phyloP scores from a whole-genome alignment of 2,888 invertebrate genomes.

The Andrena praecox region DNA sequence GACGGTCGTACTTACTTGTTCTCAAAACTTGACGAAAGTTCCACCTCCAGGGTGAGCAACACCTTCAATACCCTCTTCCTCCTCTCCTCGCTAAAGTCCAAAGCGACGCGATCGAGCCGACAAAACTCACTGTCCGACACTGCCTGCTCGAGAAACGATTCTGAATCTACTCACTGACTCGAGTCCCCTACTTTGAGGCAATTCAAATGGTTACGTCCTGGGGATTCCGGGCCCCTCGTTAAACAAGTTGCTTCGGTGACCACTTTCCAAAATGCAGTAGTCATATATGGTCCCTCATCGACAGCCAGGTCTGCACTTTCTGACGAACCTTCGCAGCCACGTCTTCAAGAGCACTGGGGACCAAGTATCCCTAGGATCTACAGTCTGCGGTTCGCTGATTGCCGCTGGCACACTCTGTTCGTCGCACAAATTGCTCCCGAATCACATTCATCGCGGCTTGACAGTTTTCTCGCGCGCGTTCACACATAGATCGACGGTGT shows the following conservation, averaged over 20 bases:
- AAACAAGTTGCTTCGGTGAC: neutral
- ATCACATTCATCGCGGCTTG: neutral
- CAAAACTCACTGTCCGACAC: neutral
- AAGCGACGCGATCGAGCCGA: neutral
- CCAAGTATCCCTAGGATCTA: neutral
- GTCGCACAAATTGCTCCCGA: constrained; percentile 4
- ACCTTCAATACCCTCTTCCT: neutral
- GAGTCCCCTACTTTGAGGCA: neutral
- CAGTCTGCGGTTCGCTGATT: neutral
- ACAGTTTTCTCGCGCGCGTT: neutral
- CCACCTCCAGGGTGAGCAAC: constrained; percentile 9
- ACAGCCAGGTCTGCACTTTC: neutral
- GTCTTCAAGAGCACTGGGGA: neutral
- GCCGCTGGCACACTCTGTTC: constrained; percentile 8
- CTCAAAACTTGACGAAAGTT: constrained; percentile 35
- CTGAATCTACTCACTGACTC: neutral
- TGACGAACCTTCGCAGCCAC: too few relatives aligned
- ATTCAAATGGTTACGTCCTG: too few relatives aligned
- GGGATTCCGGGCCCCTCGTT: too few relatives aligned
- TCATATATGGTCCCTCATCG: neutral
- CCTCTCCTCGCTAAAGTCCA: neutral
- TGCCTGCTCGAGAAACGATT: neutral
- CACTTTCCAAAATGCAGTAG: neutral
- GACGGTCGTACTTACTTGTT: constrained; percentile 63
- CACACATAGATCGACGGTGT: neutral